These are phyloP conservation scores for Carcina quercana DNA, from an alignment of 2,888 invertebrate genomes.

Conservation along the genomic window DNA sequence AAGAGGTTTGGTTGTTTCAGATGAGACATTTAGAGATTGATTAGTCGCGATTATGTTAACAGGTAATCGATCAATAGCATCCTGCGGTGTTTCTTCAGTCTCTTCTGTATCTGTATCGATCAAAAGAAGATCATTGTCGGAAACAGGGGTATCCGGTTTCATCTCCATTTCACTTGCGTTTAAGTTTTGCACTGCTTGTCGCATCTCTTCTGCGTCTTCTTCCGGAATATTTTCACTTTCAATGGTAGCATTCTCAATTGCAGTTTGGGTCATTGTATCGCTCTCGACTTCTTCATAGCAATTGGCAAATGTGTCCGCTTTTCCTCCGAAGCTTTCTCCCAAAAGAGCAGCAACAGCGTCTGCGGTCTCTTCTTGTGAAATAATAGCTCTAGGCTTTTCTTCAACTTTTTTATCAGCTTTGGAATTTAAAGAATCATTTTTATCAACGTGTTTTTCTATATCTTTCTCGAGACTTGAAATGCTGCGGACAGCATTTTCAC, in stretches of 20 bases:
- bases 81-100: constrained; percentile 72
- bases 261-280: constrained; percentile 47
- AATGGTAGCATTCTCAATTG: constrained; percentile 55
- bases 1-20: constrained; percentile 35
- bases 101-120: constrained; percentile 92
- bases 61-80: constrained; percentile 49
- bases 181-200: constrained; percentile 88
- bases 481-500: constrained; percentile 87
- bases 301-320: constrained; percentile 68
- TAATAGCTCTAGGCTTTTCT: constrained; percentile 86
- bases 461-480: constrained; percentile 76
- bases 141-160: constrained; percentile 90
- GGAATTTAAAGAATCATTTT: constrained; percentile 33
- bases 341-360: constrained; percentile 92
- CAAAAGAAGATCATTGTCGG: constrained; percentile 87
- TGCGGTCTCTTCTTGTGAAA: constrained; percentile 94
- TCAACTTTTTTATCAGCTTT: constrained; percentile 76
- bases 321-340: constrained; percentile 88
- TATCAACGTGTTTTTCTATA: constrained; percentile 36
- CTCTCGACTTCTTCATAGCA: constrained; percentile 70
- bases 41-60: constrained; percentile 52
- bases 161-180: constrained; percentile 81
- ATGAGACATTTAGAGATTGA: constrained; percentile 32
- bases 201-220: constrained; percentile 87
- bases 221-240: constrained; percentile 76